phyloP scores from a whole-genome alignment of 2,797 vertebrate species.

The Acipenser ruthenus region DNA sequence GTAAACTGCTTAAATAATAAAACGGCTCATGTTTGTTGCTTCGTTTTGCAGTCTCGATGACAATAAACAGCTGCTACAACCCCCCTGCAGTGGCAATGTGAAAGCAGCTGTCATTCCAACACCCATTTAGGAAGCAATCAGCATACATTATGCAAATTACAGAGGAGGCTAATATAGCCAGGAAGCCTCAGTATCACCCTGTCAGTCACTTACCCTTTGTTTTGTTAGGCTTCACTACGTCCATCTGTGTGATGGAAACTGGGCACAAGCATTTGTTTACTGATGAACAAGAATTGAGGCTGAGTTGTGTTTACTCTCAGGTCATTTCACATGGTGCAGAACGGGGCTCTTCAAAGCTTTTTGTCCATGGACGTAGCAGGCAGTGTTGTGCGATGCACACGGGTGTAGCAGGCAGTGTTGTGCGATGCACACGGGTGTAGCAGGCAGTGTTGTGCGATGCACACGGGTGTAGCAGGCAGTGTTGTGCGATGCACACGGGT shows the following conservation, averaged over 20 bases:
- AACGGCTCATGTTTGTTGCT: not conserved
- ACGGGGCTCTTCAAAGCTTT: slow-evolving; percentile 17
- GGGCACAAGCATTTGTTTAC: slow-evolving; percentile 32
- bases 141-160: slow-evolving; percentile 68
- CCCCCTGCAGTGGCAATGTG: not conserved
- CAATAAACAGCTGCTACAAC: slow-evolving; percentile 1
- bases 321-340: slow-evolving; percentile 39
- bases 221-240: not conserved
- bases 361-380: slow-evolving; percentile 16
- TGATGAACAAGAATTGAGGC: no score
- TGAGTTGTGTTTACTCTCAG: no score
- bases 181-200: slow-evolving; percentile 56
- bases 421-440: no score
- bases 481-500: no score
- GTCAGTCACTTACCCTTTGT: slow-evolving; percentile 35
- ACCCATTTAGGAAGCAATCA: slow-evolving; percentile 63
- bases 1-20: no score
- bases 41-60: not conserved
- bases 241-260: slow-evolving; percentile 18
- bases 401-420: no score
- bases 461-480: no score
- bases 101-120: slow-evolving; percentile 49
- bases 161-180: slow-evolving; percentile 49
- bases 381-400: no score
- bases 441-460: no score